A percentile compares a stretch with the other conserved stretches of the same genome.
Conservation (phyloP, 2,888 invertebrate species). For the Chymomyza procnemis region DNA sequence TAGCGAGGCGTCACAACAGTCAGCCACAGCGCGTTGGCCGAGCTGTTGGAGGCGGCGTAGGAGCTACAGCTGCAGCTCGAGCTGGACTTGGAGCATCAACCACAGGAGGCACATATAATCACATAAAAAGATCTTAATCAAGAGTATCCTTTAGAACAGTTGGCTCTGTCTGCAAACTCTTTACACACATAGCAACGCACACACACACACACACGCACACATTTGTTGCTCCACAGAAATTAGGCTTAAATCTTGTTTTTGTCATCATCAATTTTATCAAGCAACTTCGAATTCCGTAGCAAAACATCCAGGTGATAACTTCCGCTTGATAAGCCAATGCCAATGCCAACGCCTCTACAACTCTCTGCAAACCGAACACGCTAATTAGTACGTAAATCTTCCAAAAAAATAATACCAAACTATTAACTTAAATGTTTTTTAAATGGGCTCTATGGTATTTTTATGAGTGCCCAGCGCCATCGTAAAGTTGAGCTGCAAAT, state of each 20-base stretch:
- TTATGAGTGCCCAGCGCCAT: slow-evolving; percentile 58
- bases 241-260: slow-evolving; percentile 63
- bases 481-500: slow-evolving; percentile 62
- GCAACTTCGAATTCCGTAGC: not conserved
- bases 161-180: slow-evolving; percentile 9
- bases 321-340: not conserved
- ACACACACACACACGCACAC: not conserved
- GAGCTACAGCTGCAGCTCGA: slow-evolving; percentile 17
- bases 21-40: slow-evolving; percentile 35
- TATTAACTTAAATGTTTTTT: slow-evolving; percentile 64
- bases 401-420: slow-evolving; percentile 53
- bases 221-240: slow-evolving; percentile 58
- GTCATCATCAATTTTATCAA: slow-evolving; percentile 33
- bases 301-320: not conserved
- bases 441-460: slow-evolving; percentile 47
- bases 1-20: slow-evolving; percentile 58
- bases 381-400: slow-evolving; percentile 64
- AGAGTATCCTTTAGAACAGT: slow-evolving; percentile 41
- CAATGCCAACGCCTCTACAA: not conserved
- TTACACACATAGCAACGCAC: not conserved
- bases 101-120: slow-evolving; percentile 55
- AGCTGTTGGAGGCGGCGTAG: slow-evolving; percentile 49
- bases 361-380: not conserved
- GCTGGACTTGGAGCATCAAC: slow-evolving; percentile 5
- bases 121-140: slow-evolving; percentile 66